Evolutionary conservation across 2,888 invertebrate species (phyloP).

Genomic region (Chloromyia formosa): DNA sequence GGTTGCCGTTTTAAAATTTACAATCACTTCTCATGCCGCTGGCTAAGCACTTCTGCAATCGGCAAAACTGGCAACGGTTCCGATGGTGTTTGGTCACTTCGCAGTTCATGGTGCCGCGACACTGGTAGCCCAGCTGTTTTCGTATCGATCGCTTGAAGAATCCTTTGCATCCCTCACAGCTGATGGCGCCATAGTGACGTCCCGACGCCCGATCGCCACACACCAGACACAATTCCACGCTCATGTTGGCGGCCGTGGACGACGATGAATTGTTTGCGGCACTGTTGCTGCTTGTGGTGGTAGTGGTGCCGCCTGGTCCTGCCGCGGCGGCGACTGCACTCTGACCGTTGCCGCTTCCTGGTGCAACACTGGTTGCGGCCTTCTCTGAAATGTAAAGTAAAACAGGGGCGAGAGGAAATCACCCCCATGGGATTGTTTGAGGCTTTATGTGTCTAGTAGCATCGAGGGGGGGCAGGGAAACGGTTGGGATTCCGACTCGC

Average conservation of each 20-base stretch:
- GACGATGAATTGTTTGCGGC: background rate
- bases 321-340: too few species aligned
- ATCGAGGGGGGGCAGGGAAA: too few species aligned
- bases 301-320: too few species aligned
- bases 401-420: too few species aligned
- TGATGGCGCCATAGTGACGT: constrained; percentile 90
- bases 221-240: constrained; percentile 86
- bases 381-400: too few species aligned
- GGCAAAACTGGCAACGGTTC: constrained; percentile 98
- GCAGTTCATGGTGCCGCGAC: constrained; percentile 94
- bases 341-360: too few species aligned
- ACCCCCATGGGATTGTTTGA: too few species aligned
- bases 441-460: too few species aligned
- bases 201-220: constrained; percentile 97
- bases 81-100: constrained; percentile 98
- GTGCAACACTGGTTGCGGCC: too few species aligned
- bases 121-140: constrained; percentile 96
- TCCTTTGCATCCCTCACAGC: constrained; percentile 96
- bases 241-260: constrained; percentile 52
- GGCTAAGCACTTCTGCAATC: constrained; percentile 95
- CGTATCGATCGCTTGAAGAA: constrained; percentile 98
- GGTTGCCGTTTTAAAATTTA: constrained; percentile 65
- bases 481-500: too few species aligned
- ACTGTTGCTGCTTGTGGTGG: too few species aligned
- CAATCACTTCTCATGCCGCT: constrained; percentile 99